Conservation (phyloP, 2,888 invertebrate genomes). For the Blastobasis adustella region DNA sequence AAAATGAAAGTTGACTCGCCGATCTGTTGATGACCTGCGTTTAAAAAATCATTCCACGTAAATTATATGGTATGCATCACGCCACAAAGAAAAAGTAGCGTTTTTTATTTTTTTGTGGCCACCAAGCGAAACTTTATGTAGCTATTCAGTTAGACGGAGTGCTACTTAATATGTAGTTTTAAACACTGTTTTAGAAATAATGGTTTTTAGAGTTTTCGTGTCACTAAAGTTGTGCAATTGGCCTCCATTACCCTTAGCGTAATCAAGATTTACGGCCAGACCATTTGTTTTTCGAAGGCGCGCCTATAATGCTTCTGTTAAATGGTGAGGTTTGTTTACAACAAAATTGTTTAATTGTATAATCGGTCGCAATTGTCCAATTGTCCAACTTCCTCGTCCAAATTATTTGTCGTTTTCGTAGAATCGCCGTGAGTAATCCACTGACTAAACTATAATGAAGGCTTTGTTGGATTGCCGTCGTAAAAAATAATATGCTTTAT, state of each 20-base stretch:
- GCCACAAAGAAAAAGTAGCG: background rate
- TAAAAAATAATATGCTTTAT: conserved; percentile 12
- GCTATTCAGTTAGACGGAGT: too few species aligned
- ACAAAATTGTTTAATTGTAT: conserved; percentile 40
- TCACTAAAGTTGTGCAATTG: too few species aligned
- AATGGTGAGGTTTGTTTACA: conserved; percentile 24
- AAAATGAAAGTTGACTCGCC: conserved; percentile 19
- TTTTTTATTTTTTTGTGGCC: background rate
- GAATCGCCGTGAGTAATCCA: conserved; percentile 30
- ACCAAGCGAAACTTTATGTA: background rate
- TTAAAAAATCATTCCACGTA: background rate
- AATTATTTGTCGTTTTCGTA: conserved; percentile 29
- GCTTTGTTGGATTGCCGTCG: conserved; percentile 16
- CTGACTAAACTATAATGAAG: conserved; percentile 14
- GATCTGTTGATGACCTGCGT: background rate
- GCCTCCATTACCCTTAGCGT: background rate
- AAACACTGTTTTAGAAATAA: background rate
- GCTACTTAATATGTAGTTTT: background rate
- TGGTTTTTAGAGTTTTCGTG: too few species aligned
- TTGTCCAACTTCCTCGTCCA: conserved; percentile 31
- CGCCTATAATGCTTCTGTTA: conserved; percentile 21
- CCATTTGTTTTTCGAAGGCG: conserved; percentile 16
- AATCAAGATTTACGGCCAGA: conserved; percentile 11
- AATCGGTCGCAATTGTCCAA: conserved; percentile 43
- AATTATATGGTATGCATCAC: background rate